Percentiles rank a stretch among this genome's conserved stretches.
These are phyloP conservation scores for Xylota sylvarum DNA, from an alignment of 2,888 invertebrate species.

Conservation along the genomic window DNA sequence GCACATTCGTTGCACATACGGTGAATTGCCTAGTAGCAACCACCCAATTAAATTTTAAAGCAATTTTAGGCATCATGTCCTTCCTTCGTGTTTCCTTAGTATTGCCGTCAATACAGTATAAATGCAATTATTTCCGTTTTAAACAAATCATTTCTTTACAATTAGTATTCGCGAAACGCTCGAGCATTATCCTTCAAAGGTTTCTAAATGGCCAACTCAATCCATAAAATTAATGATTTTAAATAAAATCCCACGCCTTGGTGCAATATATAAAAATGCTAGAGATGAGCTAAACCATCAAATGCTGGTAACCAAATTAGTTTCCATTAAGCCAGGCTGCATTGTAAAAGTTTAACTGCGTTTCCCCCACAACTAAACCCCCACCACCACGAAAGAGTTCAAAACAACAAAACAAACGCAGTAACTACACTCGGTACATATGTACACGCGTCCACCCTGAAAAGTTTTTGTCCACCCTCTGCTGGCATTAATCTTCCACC, in stretches of 20 bases:
- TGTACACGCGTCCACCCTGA: conserved; percentile 17
- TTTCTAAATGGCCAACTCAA: background rate
- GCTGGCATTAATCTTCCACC: conserved; percentile 35
- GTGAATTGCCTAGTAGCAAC: no score
- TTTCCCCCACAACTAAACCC: conserved; percentile 28
- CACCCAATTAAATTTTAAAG: no score
- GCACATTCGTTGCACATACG: no score
- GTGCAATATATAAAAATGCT: background rate
- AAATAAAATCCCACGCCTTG: background rate
- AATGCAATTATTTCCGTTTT: background rate
- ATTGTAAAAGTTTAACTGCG: conserved; percentile 56
- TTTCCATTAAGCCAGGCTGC: conserved; percentile 53
- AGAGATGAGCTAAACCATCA: conserved; percentile 5
- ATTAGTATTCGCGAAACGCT: background rate
- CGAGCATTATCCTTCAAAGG: background rate
- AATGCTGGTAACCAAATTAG: background rate
- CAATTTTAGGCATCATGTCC: no score
- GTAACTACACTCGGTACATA: conserved; percentile 26
- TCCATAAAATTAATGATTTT: background rate
- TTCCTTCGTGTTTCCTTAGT: no score
- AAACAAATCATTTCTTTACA: background rate
- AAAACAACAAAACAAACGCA: conserved; percentile 37
- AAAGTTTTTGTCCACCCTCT: conserved; percentile 42
- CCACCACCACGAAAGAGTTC: conserved; percentile 4
- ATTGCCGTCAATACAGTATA: no score